phyloP scores from a whole-genome alignment of 2,888 invertebrate species.

The Margaritifera margaritifera region DNA sequence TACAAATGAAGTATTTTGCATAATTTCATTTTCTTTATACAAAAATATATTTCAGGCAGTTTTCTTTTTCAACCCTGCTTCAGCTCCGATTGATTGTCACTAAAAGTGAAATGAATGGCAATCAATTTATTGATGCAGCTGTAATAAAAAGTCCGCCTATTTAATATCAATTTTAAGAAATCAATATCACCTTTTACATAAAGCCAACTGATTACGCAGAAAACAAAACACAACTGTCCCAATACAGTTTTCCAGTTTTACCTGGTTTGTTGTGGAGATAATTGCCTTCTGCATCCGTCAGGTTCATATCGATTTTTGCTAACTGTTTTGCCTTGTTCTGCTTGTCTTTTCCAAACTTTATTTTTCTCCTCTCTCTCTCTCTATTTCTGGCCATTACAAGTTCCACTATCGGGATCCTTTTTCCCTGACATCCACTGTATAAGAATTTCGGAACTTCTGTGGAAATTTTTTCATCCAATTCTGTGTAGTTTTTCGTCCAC shows the following conservation, averaged over 20 bases:
- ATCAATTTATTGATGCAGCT: too few species aligned
- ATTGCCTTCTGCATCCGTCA: conserved; percentile 52
- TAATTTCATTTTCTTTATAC: too few species aligned
- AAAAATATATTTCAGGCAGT: too few species aligned
- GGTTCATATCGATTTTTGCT: conserved; percentile 63
- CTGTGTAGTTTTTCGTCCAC: conserved; percentile 72
- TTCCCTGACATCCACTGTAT: conserved; percentile 94
- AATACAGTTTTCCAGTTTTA: conserved; percentile 16
- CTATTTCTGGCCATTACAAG: conserved; percentile 81
- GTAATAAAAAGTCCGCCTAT: too few species aligned
- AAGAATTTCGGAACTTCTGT: conserved; percentile 87
- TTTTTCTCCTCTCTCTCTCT: conserved; percentile 45
- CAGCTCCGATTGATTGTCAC: too few species aligned
- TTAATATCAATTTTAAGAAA: too few species aligned
- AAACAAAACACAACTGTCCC: conserved; percentile 48
- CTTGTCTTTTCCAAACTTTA: conserved; percentile 45
- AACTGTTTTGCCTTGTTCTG: conserved; percentile 52
- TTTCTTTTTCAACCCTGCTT: too few species aligned
- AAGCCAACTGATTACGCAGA: not conserved
- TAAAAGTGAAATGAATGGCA: too few species aligned
- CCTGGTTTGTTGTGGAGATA: conserved; percentile 55
- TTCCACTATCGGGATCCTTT: conserved; percentile 91
- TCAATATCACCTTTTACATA: too few species aligned
- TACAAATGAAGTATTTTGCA: too few species aligned
- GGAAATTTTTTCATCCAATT: conserved; percentile 93